A percentile compares a stretch with the other conserved stretches of the same genome.
Conservation (phyloP, 2,797 vertebrate species). For the Hozukius guyotensis region DNA sequence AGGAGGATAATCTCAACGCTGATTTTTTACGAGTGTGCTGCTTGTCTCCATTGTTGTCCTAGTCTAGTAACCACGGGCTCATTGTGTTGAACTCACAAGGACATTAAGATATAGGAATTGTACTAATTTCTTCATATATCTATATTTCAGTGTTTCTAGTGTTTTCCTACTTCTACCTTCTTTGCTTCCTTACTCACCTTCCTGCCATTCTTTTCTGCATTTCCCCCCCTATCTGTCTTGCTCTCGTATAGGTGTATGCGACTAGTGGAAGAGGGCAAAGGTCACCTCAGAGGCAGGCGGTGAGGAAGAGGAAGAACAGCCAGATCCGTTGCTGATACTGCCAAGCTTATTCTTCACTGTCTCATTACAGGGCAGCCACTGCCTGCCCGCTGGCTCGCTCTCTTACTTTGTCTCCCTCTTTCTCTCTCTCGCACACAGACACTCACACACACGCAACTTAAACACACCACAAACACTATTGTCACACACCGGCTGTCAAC, state of each 20-base stretch:
- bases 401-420: constrained; percentile 1
- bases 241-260: constrained; percentile 30
- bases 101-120: background rate
- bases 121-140: background rate
- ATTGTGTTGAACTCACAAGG: background rate
- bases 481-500: background rate
- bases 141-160: background rate
- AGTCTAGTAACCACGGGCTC: background rate
- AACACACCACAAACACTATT: background rate
- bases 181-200: background rate
- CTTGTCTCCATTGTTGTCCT: background rate
- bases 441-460: background rate
- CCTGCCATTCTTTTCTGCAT: background rate
- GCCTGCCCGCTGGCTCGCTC: constrained; percentile 30
- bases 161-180: background rate
- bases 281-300: constrained; percentile 45
- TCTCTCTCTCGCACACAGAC: background rate
- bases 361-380: constrained; percentile 55
- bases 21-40: background rate
- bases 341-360: constrained; percentile 65
- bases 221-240: background rate
- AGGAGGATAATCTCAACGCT: no score
- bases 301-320: constrained; percentile 50
- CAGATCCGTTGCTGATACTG: constrained; percentile 64
- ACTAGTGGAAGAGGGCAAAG: constrained; percentile 44